phyloP scores from a whole-genome alignment of 2,113 vertebrate species.

The Sturnira hondurensis region DNA sequence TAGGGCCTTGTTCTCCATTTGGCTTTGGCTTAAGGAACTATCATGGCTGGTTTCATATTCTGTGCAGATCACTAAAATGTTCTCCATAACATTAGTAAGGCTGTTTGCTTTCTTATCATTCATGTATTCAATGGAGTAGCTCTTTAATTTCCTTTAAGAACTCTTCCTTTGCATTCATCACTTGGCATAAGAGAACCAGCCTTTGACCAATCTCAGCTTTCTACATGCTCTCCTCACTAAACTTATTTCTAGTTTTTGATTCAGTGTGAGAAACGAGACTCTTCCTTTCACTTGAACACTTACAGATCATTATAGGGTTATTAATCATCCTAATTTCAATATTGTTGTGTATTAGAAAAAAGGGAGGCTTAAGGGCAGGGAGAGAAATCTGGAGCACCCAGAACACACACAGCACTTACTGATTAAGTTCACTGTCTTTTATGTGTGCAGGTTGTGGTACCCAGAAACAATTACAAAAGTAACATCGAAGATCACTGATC shows the following conservation, averaged over 20 bases:
- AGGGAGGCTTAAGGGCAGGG: not conserved
- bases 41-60: not conserved
- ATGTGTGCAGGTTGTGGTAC: not conserved
- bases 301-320: not conserved
- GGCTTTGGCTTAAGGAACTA: not conserved
- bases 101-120: not conserved
- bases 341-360: not conserved
- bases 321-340: not conserved
- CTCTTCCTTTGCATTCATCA: not conserved
- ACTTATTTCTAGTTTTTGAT: not conserved
- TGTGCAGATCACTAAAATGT: not conserved
- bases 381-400: not conserved
- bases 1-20: not conserved
- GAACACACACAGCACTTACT: not conserved
- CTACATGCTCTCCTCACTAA: not conserved
- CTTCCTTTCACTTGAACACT: not conserved
- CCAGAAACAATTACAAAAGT: not conserved
- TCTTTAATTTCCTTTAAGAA: not conserved
- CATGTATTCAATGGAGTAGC: not conserved
- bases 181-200: not conserved
- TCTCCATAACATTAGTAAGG: not conserved
- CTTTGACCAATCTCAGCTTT: not conserved
- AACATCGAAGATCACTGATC: not conserved
- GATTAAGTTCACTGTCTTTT: not conserved
- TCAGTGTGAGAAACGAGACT: not conserved